Base-by-base conservation (phyloP, 2,797 vertebrate genomes). In the Adelosebastes latens region DNA sequence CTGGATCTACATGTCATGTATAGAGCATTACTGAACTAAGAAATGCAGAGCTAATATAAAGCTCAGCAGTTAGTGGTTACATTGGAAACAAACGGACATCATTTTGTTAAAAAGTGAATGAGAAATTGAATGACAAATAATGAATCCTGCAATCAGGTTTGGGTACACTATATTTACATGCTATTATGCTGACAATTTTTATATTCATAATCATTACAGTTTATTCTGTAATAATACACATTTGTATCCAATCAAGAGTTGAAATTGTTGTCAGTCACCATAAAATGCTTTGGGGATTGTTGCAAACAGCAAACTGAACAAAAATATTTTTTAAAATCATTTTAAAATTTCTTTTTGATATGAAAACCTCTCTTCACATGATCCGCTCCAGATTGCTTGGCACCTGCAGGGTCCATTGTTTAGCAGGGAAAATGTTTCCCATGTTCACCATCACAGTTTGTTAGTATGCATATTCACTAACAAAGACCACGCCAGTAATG, bases 171-270 rank as follows among this genome's bases (percentile, higher is more conserved):
- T 55, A 24, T 58, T 63, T 64, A 69, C 8, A 71, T 31, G 10
- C 49, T 52, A 46, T 68, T 34, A 9, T 60, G 11, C n/a, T 68
- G 36, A 8, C 11, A 12, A 22, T 32, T 29, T 31, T 14, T 22
- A 39, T 7, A 53, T 12, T 27, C 6, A 27, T 16, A 22, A 39
- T 42, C 3, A 29, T 69, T 32, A 32, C 27, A 71, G 10, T 46
- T 71, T 42, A 25, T 64, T 78, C 7, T 32, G 32, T 56, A 77
- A 64, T 46, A n/a, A 64, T 78, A 25, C n/a, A 46, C 7, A 79
- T 65, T 58, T 64, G 10, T 49, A 16, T 72, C 16, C 24, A 16
- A 58, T 72, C 27, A 71, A 71, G 10, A 52, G 6, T 8, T 34
- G 36, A 20, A 24, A 66, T 46, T 75, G 12, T 31, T 13, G 25